A percentile compares a stretch with the other conserved stretches of the same genome.
These are phyloP conservation scores for Bembecia ichneumoniformis DNA, from an alignment of 2,888 invertebrate species.

Conservation along the genomic window DNA sequence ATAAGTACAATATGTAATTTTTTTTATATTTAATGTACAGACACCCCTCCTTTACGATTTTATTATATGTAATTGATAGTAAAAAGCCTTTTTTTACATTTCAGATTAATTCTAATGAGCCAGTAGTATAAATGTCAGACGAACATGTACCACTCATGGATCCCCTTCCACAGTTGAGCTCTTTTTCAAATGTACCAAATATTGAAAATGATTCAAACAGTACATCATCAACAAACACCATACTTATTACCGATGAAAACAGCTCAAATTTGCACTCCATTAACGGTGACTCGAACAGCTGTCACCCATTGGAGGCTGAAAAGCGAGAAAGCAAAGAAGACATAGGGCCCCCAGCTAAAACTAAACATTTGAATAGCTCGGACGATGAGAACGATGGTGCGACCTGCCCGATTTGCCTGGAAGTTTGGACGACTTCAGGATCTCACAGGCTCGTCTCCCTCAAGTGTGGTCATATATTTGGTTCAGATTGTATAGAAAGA, in stretches of 20 bases:
- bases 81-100: too few relatives aligned
- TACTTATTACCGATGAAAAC: background rate
- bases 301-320: background rate
- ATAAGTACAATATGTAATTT: too few relatives aligned
- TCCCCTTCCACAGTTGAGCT: too few relatives aligned
- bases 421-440: conserved; percentile 89
- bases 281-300: background rate
- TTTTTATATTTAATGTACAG: too few relatives aligned
- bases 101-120: too few relatives aligned
- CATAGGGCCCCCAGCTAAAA: conserved; percentile 17
- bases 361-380: conserved; percentile 25
- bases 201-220: too few relatives aligned
- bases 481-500: conserved; percentile 81
- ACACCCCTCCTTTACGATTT: too few relatives aligned
- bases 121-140: too few relatives aligned
- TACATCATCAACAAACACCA: too few relatives aligned
- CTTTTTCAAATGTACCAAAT: too few relatives aligned
- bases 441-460: conserved; percentile 88
- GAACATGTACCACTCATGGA: too few relatives aligned
- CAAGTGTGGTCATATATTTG: conserved; percentile 94
- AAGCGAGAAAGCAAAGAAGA: background rate
- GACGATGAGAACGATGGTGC: conserved; percentile 75
- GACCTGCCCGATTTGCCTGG: conserved; percentile 90
- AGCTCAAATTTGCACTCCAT: background rate
- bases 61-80: too few relatives aligned